Conservation (phyloP, 2,113 vertebrate species). For the Plecotus auritus region DNA sequence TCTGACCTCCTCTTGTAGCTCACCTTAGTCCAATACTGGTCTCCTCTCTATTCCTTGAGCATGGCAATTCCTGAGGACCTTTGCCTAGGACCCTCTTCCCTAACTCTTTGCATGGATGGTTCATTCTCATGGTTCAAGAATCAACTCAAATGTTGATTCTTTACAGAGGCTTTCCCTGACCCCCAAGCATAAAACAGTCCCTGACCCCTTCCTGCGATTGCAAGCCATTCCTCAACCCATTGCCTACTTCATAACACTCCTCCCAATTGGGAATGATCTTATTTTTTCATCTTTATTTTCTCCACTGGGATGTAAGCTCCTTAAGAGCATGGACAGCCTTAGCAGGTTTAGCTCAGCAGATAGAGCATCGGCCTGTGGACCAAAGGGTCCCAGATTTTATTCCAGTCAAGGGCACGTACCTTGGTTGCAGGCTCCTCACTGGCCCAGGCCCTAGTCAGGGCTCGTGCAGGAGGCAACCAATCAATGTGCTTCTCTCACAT, state of each 20-base stretch:
- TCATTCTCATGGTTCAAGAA: background rate
- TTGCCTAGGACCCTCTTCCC: background rate
- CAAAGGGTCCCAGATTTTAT: too few relatives aligned
- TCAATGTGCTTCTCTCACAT: too few relatives aligned
- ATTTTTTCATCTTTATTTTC: background rate
- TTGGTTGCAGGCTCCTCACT: too few relatives aligned
- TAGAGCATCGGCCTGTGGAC: too few relatives aligned
- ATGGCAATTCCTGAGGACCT: background rate
- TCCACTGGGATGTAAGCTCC: background rate
- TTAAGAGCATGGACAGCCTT: background rate
- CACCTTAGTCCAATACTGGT: background rate
- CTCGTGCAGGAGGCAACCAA: too few relatives aligned
- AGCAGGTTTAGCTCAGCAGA: too few relatives aligned
- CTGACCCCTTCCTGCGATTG: background rate
- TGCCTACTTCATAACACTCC: background rate
- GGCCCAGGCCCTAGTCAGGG: too few relatives aligned
- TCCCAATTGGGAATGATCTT: background rate
- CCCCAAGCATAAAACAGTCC: background rate
- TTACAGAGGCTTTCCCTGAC: background rate
- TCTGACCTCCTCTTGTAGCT: background rate
- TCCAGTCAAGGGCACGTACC: too few relatives aligned
- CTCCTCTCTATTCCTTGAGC: background rate
- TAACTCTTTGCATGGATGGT: background rate
- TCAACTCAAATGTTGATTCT: background rate
- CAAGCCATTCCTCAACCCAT: background rate